phyloP scores from a whole-genome alignment of 2,113 vertebrate species.

The Passerina amoena region DNA sequence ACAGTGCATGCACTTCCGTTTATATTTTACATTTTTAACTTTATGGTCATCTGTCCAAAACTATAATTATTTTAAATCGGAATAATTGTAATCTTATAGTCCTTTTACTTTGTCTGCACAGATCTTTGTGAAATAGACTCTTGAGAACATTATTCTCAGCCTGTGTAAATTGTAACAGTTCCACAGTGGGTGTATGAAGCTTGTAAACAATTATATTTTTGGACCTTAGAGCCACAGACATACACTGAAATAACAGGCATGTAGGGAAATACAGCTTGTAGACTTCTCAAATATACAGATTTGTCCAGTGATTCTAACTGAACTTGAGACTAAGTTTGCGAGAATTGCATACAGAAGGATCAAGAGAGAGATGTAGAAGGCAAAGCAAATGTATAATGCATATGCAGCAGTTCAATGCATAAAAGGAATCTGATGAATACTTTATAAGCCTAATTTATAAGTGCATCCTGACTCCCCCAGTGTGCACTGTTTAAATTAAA shows the following conservation, averaged over 20 bases:
- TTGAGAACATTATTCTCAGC: not conserved
- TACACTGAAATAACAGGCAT: not conserved
- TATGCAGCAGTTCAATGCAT: not conserved
- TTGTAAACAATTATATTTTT: not conserved
- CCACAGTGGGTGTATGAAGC: not conserved
- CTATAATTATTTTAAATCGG: not conserved
- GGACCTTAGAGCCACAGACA: not conserved
- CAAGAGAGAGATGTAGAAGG: not conserved
- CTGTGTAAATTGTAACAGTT: not conserved
- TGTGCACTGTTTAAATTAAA: not conserved
- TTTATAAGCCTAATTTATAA: slow-evolving; percentile 32
- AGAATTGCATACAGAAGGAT: not conserved
- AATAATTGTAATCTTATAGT: not conserved
- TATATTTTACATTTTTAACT: not conserved
- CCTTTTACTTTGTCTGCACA: not conserved
- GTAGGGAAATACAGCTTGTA: not conserved
- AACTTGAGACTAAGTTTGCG: not conserved
- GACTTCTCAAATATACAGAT: not conserved
- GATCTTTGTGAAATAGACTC: not conserved
- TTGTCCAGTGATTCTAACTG: not conserved
- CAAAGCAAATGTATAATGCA: slow-evolving; percentile 25
- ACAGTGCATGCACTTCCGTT: not conserved
- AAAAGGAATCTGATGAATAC: slow-evolving; percentile 21
- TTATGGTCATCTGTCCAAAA: not conserved
- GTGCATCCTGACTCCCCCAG: not conserved